Evolutionary conservation across 2,113 vertebrate genomes (phyloP), one percentile per base, ranked within the genome.

Genomic region (Zosterops lateralis): DNA sequence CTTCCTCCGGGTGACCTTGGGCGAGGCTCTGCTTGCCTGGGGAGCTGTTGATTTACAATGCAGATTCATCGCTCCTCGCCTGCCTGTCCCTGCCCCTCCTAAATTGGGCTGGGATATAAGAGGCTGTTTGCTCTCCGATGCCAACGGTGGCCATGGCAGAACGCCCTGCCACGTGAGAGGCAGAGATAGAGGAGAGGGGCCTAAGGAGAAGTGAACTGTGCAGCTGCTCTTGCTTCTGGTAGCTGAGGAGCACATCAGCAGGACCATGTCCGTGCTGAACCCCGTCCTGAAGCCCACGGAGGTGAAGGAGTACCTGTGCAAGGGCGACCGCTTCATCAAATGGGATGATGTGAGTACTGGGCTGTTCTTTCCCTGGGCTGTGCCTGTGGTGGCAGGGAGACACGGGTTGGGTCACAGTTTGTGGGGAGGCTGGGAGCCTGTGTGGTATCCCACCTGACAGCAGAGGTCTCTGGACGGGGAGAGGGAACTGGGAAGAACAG

Each of bases 271-370:
- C 31, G 97, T 98, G 95, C 97, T 99, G 45, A 98, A 79, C 79
- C 97, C 98, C 45, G 77, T 97, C 68, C 97, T 99, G 83, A 97
- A 96, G 51, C 96, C 98, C 53, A 98, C 97, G 1, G 96, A 97
- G 77, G 98, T 99, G 95, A 99, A 99, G 97, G 97, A 98, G 14
- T 99, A 99, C 87, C 96, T 99, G 73, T 97, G 97, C 60, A 99
- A 99, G 96, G 99, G 99, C 5, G 99, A 99, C 40, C 98, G 99
- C 87, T 99, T 99, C 95, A 99, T 98, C 94, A 99, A 98, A 51
- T 99, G 99, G 99, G 99, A 99, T 4, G 99, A 99, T 87, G 99
- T 99, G 97, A 99, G 99, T 98, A 94, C 72, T 2, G 3, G 20
- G 20, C 5, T 75, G 54, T n/a, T 28, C 32, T 67, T 90, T 73